Evolutionary conservation across 2,888 invertebrate genomes (phyloP).

Genomic region (Ormyrus rosae): DNA sequence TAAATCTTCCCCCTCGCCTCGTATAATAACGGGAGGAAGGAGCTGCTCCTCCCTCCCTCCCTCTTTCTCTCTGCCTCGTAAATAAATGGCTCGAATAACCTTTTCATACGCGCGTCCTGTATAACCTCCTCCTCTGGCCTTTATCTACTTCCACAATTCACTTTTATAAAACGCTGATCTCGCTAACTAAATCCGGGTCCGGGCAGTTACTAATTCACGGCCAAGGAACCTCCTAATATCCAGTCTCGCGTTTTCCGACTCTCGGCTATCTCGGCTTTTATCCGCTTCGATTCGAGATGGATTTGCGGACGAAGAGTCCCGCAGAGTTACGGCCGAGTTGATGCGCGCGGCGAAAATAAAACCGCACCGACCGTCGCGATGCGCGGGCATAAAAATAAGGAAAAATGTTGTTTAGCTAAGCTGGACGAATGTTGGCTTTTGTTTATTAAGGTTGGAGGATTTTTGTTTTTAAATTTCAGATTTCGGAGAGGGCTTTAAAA

Average conservation of each 20-base stretch:
- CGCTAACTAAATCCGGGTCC: slow-evolving; percentile 42
- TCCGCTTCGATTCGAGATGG: background rate
- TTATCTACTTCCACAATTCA: slow-evolving; percentile 51
- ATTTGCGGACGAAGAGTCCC: no score
- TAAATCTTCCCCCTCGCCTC: slow-evolving; percentile 44
- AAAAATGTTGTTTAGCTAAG: no score
- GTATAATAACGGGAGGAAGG: slow-evolving; percentile 28
- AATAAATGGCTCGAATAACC: slow-evolving; percentile 57
- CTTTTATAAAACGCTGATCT: slow-evolving; percentile 51
- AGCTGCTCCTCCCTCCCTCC: no score
- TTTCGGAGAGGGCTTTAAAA: no score
- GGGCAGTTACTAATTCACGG: slow-evolving; percentile 50
- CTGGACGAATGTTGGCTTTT: no score
- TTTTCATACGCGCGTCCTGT: slow-evolving; percentile 43
- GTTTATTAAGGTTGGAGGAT: no score
- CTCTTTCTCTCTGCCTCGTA: slow-evolving; percentile 34
- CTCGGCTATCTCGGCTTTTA: background rate
- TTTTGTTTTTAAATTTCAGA: no score
- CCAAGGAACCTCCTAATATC: background rate
- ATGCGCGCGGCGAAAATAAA: no score
- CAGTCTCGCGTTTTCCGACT: background rate
- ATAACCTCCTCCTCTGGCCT: slow-evolving; percentile 27
- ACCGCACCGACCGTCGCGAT: no score
- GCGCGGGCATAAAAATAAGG: no score
- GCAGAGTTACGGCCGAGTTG: no score